Base-by-base conservation (phyloP, 2,888 invertebrate species). In the Spisula subtruncata region DNA sequence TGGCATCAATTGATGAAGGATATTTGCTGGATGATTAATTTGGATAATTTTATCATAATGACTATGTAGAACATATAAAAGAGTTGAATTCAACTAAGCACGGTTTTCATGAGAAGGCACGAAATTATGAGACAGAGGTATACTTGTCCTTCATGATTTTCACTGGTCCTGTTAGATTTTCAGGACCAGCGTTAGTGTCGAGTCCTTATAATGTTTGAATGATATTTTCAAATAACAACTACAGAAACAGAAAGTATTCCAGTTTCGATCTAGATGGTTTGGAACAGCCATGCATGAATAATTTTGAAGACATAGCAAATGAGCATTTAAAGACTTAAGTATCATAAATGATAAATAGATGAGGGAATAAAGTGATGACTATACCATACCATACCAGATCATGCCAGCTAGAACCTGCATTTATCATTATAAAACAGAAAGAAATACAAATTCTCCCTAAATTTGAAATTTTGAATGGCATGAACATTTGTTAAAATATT, bases 261-360 rank as follows among this genome's bases (percentile, higher is more conserved):
- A 1, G 12, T 25, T 66, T 25, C 41, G 41, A 41, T 41, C 25
- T 66, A 25, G 25, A 66, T 66, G 60, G n/a, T 25, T 66, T 66
- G 60, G 18, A 66, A 66, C 25, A 25, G 60, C 32, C 16, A 29
- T 32, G 32, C 75, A 32, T 35, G 75, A 25, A 35, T 75, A 35
- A 32, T 75, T 35, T 75, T 75, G 75, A 35, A 75, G 29, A 60
- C 8, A 35, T 35, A 16, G 35, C 35, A 75, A 75, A 75, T 75
- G 75, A 75, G 75, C 16, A 75, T 75, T 75, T 75, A 75, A 75
- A 75, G 75, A 75, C 32, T 25, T 41, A 41, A 66, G 60, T 25
- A n/a, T 32, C 41, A 41, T 41, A 41, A 8, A 35, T 29, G 32
- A 35, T 75, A 8, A 32, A 75, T 75, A 75, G 12, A 75, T 32